Base-by-base conservation (phyloP, 2,113 vertebrate genomes). In the Numenius arquata region DNA sequence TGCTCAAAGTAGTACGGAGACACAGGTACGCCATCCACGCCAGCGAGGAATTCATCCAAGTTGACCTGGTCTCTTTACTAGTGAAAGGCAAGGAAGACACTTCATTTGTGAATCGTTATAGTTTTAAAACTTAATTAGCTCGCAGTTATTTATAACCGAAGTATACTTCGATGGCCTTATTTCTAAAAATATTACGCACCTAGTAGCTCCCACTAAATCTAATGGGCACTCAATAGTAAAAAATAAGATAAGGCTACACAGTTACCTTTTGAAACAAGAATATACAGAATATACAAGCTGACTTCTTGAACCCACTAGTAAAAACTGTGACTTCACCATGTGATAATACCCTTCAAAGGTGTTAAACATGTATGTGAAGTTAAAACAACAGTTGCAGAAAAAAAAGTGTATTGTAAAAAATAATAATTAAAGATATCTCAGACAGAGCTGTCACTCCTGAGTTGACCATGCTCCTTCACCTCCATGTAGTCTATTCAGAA, bases 61-160 rank as follows among this genome's bases (percentile, higher is more conserved):
- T 4, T 89, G 76, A 92, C 76, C 70, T 4, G 0, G 25, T 45
- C 71, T 68, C 61, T 66, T 50, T 58, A 61, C 52, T 17, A 65
- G 56, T 2, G 40, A 77, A 59, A 78, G 65, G 76, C 56, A 72
- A 78, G 63, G 61, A 77, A 93, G 62, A 82, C 26, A 41, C 10
- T 82, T 63, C 5, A 0, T 36, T 87, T 68, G 52, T 32, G 67
- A 73, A 83, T 40, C 40, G 7, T 65, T 38, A 83, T 47, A 5
- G 0, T 61, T 86, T 75, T 40, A 61, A 92, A 93, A 61, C 43
- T 83, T 90, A 92, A 96, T 96, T 94, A 93, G 85, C 90, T 77
- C 5, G 29, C 19, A 38, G 56, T 88, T 96, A 96, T 96, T 90
- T 90, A 93, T 96, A 96, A 81, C 83, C 29, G 22, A 89, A 73